phyloP scores from a whole-genome alignment of 2,113 vertebrate species.

The Osmerus eperlanus region DNA sequence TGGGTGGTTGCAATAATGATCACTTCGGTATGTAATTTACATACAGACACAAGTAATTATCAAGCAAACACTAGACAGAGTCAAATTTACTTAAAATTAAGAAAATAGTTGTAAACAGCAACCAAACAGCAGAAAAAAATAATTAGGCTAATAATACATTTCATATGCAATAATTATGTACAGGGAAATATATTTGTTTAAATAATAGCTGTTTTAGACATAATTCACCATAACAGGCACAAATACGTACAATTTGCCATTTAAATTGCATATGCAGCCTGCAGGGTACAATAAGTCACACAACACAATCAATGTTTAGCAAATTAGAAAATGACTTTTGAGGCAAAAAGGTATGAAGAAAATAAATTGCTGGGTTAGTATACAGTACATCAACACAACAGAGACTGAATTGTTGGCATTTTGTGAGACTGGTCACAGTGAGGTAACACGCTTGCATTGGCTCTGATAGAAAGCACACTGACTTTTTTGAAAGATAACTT shows the following conservation, averaged over 20 bases:
- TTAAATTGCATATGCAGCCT: conserved; percentile 43
- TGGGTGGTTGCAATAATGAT: too few species aligned
- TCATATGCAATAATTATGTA: too few species aligned
- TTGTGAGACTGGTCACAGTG: conserved; percentile 9
- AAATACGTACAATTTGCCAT: not conserved
- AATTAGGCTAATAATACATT: not conserved
- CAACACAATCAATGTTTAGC: conserved; percentile 20
- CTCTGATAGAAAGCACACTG: not conserved
- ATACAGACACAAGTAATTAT: too few species aligned
- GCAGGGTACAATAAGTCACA: not conserved
- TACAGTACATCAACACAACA: conserved; percentile 8
- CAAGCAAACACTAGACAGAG: not conserved
- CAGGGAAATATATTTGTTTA: conserved; percentile 7
- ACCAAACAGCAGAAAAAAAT: conserved; percentile 30
- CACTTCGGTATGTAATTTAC: too few species aligned
- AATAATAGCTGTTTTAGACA: not conserved
- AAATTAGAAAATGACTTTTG: not conserved
- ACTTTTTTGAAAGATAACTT: conserved; percentile 7
- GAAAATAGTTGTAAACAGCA: conserved; percentile 35
- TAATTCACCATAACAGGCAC: conserved; percentile 1
- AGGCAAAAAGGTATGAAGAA: not conserved
- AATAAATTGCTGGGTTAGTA: not conserved
- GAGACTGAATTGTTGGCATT: not conserved
- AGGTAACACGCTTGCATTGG: conserved; percentile 1
- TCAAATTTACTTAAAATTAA: conserved; percentile 42